Percentiles rank a stretch among this genome's conserved stretches.
Conservation (phyloP, 2,888 invertebrate species). For the Patella depressa region DNA sequence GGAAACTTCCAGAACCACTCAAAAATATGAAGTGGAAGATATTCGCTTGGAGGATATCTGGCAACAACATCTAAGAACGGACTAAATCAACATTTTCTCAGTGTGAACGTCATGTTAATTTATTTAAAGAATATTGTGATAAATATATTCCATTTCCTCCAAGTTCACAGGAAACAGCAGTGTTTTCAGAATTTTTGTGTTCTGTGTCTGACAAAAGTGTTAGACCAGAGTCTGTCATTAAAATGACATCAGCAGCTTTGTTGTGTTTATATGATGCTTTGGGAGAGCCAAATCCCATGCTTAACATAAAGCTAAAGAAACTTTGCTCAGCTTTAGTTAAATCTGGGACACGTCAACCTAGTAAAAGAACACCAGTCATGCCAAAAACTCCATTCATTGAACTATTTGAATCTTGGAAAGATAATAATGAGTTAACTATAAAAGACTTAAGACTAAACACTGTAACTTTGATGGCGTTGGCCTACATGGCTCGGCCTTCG, state of each 20-base stretch:
- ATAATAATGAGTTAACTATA: not conserved
- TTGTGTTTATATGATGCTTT: constrained; percentile 3
- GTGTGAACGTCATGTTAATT: not conserved
- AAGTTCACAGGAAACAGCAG: not conserved
- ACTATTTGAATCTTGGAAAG: constrained; percentile 6
- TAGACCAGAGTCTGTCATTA: not conserved
- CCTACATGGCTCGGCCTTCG: constrained; percentile 9
- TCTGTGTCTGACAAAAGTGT: not conserved
- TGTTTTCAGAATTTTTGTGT: constrained; percentile 14
- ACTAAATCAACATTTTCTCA: constrained; percentile 4
- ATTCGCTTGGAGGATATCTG: constrained; percentile 17
- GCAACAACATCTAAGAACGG: not conserved
- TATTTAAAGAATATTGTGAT: not conserved
- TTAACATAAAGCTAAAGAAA: not conserved
- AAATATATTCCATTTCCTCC: constrained; percentile 9
- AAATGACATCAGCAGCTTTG: constrained; percentile 10
- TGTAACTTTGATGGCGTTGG: constrained; percentile 3
- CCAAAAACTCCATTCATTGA: constrained; percentile 8
- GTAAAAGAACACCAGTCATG: constrained; percentile 1
- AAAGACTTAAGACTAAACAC: constrained; percentile 12
- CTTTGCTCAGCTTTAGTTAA: constrained; percentile 13
- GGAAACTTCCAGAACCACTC: not conserved
- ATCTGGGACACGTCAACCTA: not conserved
- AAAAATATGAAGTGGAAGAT: constrained; percentile 14
- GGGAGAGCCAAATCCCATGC: no score